Evolutionary conservation across 2,113 vertebrate genomes (phyloP).

Genomic region (Dromaius novaehollandiae): DNA sequence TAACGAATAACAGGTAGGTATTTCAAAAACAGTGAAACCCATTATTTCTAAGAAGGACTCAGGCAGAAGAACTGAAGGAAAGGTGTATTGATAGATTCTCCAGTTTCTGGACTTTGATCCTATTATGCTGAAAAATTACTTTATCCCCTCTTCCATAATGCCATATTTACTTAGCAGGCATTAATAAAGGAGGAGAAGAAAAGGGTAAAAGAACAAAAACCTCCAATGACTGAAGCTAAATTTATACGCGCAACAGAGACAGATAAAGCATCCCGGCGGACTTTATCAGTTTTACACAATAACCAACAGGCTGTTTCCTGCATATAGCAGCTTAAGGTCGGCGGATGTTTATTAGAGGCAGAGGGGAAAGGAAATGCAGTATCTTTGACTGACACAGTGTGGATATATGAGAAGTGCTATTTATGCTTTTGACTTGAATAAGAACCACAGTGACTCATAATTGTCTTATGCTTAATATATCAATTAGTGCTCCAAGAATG

Average conservation of each 20-base stretch:
- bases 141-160: constrained; percentile 51
- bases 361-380: constrained; percentile 68
- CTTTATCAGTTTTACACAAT: constrained; percentile 71
- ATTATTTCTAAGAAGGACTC: constrained; percentile 20
- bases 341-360: constrained; percentile 70
- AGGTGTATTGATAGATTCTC: constrained; percentile 17
- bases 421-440: constrained; percentile 60
- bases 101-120: constrained; percentile 27
- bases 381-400: constrained; percentile 66
- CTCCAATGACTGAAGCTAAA: constrained; percentile 53
- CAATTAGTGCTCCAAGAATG: constrained; percentile 13
- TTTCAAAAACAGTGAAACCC: constrained; percentile 49
- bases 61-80: constrained; percentile 9
- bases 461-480: constrained; percentile 44
- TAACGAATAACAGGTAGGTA: constrained; percentile 43
- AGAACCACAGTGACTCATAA: constrained; percentile 45
- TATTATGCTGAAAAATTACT: constrained; percentile 42
- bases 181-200: constrained; percentile 41
- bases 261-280: constrained; percentile 62
- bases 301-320: constrained; percentile 71
- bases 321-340: constrained; percentile 63
- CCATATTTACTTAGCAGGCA: constrained; percentile 57
- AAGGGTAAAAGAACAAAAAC: constrained; percentile 61
- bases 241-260: constrained; percentile 45
- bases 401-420: constrained; percentile 67